Evolutionary conservation across 2,888 invertebrate genomes (phyloP), one percentile per base, ranked within the genome.

Genomic region (Hyposoter dolosus): DNA sequence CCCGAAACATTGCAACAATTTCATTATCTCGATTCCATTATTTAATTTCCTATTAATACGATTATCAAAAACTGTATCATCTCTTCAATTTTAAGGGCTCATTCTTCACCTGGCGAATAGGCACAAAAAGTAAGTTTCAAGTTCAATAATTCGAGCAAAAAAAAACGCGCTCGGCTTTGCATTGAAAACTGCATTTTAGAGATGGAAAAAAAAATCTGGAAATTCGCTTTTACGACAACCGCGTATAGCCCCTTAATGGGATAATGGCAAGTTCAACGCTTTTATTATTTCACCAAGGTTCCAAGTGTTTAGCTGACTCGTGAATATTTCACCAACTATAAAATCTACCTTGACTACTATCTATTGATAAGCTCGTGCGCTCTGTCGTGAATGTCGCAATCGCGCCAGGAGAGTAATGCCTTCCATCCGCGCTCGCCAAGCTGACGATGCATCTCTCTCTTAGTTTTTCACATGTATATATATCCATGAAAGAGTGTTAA

Each of bases 371-470:
- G 19, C 28, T 80, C 43, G n/a, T 9, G n/a, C 17, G 43, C 50
- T 28, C 68, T 47, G 56, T 53, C 17, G 63, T 79, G 19, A 45
- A 80, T 60, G 56, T 35, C 50, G 40, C 19, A 80, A 79, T 76
- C 71, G 50, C 71, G 75, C 56, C 71, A 50, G n/a, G 60, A 69
- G 32, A 71, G 47, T 76, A 66, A 60, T 76, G 78, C 71, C 84
- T 72, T 76, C 35, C 40, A 80, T 85, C 71, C 80, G 76, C 72
- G 83, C 66, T 76, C 28, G 56, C 66, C 43, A 71, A 53, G 82
- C 85, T 85, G 85, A 83, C 82, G 65, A 35, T 83, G 85, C 83
- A 85, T 66, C 80, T 76, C 75, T 79, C 79, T 35, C 63, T 81
- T n/a, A 28, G n/a, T 71, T 47, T 71, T 32, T 7, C 9, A 23